Base-by-base conservation (phyloP, 2,113 vertebrate species). In the Pygoscelis antarcticus region DNA sequence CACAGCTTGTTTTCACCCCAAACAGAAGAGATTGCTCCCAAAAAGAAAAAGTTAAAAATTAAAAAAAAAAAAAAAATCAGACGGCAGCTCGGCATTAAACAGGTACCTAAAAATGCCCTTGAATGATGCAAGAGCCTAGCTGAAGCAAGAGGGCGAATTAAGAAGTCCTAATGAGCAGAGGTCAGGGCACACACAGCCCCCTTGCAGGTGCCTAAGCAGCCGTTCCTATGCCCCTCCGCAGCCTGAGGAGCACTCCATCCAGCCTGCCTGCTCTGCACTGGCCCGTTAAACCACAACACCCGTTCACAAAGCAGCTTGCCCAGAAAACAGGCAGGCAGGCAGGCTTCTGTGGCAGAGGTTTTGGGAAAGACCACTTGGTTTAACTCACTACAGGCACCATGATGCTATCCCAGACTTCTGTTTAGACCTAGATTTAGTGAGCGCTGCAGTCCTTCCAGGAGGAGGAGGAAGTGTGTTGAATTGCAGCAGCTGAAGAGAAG, bases 231-330 rank as follows among this genome's bases (percentile, higher is more conserved):
- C 4, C 25, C 27, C 2, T 13, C 10, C 2, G 0, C 32, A 71
- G 30, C 51, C 47, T 5, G 1, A 42, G 66, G 7, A 68, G 11
- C 0, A 0, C 13, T 60, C 6, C 65, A 32, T 20, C 36, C 46
- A 60, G 19, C 29, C 71, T 80, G 36, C 44, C 47, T 46, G 34
- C 47, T 58, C 79, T 42, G 54, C 49, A 32, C 34, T 8, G 32
- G 36, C n/a, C 14, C 2, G 42, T 42, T 42, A 42, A 42, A 42
- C 42, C 42, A 15, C 42, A 42, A 7, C 42, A 42, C 42, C 42
- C 42, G 2, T n/a, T 83, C 60, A 23, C 83, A 68, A 64, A 79
- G n/a, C 58, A 34, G n/a, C 26, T 76, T 5, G 2, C 13, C 25
- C 54, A 69, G 71, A 25, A 76, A 40, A 52, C 13, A 71, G 27